These are phyloP conservation scores for Geotria australis DNA, from an alignment of 2,797 vertebrate species.

Conservation along the genomic window DNA sequence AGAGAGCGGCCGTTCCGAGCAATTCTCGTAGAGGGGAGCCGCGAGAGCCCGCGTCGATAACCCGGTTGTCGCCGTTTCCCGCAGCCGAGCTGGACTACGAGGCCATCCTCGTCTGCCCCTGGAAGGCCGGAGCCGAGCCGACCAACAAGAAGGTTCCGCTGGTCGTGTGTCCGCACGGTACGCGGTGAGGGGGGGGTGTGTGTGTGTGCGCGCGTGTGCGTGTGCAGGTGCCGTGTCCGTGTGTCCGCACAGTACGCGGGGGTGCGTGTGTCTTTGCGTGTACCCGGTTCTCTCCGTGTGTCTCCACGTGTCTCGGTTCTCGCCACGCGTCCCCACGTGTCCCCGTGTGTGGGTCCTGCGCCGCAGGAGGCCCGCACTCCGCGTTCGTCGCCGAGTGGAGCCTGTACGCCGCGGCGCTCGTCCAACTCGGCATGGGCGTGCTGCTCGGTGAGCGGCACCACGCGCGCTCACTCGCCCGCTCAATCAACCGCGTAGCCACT, in stretches of 20 bases:
- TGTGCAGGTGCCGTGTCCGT: not conserved
- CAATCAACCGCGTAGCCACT: no score
- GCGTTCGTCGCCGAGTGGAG: constrained; percentile 46
- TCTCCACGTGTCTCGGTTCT: no score
- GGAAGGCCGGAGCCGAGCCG: constrained; percentile 8
- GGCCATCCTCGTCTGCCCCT: constrained; percentile 45
- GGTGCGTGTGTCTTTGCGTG: not conserved
- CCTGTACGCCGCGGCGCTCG: constrained; percentile 32
- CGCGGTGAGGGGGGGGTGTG: constrained; percentile 6
- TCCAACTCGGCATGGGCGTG: constrained; percentile 44
- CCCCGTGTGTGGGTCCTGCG: no score
- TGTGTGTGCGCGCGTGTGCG: no score
- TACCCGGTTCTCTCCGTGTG: not conserved
- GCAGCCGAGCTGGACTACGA: constrained; percentile 57
- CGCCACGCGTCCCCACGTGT: no score
- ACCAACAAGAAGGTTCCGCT: constrained; percentile 26
- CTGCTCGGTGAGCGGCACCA: constrained; percentile 31
- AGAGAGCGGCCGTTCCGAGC: no score
- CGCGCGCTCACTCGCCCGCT: no score
- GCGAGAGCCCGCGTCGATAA: no score
- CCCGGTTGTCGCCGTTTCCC: no score
- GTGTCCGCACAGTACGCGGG: not conserved
- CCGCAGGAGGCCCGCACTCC: constrained; percentile 53
- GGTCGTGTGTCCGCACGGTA: constrained; percentile 60
- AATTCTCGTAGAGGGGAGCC: no score